Percentiles rank a stretch among this genome's conserved stretches.
These are phyloP conservation scores for Silvanus unidentatus DNA, from an alignment of 2,888 invertebrate species.

Conservation along the genomic window DNA sequence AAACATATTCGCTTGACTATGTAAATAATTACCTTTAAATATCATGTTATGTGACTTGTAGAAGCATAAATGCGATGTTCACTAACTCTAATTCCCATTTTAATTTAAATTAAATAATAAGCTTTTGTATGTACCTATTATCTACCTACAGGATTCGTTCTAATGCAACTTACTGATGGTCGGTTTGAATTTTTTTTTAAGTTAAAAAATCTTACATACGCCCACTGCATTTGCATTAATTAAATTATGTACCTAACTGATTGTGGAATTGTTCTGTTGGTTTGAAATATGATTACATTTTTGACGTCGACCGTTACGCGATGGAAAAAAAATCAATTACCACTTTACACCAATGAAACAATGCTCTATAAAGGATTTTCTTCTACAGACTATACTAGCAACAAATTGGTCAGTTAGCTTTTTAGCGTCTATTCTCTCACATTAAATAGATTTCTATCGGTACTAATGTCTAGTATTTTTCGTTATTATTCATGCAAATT, in stretches of 20 bases:
- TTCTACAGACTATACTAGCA: neutral
- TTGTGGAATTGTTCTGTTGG: no score
- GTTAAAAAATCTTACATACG: neutral
- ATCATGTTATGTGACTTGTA: neutral
- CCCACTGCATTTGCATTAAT: neutral
- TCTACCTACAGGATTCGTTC: neutral
- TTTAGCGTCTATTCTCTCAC: constrained; percentile 28
- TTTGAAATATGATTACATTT: no score
- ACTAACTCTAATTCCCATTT: neutral
- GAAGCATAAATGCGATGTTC: neutral
- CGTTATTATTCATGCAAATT: constrained; percentile 45
- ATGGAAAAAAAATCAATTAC: no score
- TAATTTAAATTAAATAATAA: neutral
- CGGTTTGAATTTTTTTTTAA: neutral
- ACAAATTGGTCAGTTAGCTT: constrained; percentile 18
- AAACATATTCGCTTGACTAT: neutral
- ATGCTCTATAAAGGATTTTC: no score
- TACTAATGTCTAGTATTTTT: constrained; percentile 41
- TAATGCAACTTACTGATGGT: neutral
- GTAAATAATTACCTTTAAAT: neutral
- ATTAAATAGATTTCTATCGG: constrained; percentile 41
- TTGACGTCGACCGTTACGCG: no score
- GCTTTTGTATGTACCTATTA: neutral
- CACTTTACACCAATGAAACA: no score
- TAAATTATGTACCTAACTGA: neutral